These are phyloP conservation scores for Meloidogyne chitwoodi DNA, from an alignment of 1,140 invertebrate species.

Conservation along the genomic window DNA sequence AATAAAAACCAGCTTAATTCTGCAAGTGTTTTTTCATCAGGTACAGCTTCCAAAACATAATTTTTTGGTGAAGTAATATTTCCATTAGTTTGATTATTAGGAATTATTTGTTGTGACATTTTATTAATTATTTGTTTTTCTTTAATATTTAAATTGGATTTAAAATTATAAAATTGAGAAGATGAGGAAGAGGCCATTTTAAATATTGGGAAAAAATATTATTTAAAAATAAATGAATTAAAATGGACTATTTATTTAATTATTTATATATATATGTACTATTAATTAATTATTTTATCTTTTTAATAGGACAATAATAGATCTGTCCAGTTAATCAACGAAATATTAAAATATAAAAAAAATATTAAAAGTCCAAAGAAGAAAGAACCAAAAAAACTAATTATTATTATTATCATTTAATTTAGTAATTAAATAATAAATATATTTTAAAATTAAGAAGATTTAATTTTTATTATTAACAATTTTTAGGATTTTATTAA, in stretches of 20 bases:
- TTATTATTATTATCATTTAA: too few relatives aligned
- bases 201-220: too few relatives aligned
- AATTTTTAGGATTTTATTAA: too few relatives aligned
- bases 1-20: neutral
- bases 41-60: neutral
- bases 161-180: neutral
- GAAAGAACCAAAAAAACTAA: neutral
- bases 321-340: neutral
- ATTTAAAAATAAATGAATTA: too few relatives aligned
- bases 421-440: too few relatives aligned
- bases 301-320: too few relatives aligned
- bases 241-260: too few relatives aligned
- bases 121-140: neutral
- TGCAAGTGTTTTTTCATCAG: neutral
- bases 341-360: neutral
- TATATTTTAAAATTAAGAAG: too few relatives aligned
- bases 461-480: too few relatives aligned
- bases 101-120: neutral
- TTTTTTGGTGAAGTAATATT: neutral
- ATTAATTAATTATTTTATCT: too few relatives aligned
- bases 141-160: neutral
- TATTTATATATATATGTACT: too few relatives aligned
- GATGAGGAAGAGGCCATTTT: neutral
- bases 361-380: neutral
- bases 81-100: neutral